Evolutionary conservation across 2,797 vertebrate genomes (phyloP).

Genomic region (Urocyon cinereoargenteus): DNA sequence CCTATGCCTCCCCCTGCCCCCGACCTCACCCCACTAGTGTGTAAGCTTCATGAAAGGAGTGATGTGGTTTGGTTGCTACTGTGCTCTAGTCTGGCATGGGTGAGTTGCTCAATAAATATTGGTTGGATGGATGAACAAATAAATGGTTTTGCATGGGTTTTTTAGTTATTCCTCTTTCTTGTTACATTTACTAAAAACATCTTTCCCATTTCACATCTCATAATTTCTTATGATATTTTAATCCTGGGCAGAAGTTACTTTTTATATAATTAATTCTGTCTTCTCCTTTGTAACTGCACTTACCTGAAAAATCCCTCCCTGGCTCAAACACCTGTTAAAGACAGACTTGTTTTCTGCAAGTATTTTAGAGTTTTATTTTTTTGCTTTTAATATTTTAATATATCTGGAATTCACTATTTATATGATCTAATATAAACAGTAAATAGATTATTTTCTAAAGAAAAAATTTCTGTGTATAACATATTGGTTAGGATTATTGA

Average conservation of each 20-base stretch:
- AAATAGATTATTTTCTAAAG: not conserved
- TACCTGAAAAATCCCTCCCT: not conserved
- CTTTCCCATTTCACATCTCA: not conserved
- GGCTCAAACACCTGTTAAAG: not conserved
- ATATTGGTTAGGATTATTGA: not conserved
- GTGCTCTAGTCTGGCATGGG: not conserved
- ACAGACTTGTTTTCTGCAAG: not conserved
- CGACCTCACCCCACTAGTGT: not conserved
- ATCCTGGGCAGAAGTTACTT: not conserved
- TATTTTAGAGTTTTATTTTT: slow-evolving; percentile 14
- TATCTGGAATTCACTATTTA: not conserved
- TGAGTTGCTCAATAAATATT: slow-evolving; percentile 6
- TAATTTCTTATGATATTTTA: not conserved
- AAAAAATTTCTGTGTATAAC: not conserved
- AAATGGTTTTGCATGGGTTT: not conserved
- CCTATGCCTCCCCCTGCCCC: not conserved
- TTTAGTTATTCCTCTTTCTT: not conserved
- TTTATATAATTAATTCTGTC: not conserved
- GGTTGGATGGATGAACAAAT: not conserved
- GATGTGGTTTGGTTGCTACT: not conserved
- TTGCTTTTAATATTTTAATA: not conserved
- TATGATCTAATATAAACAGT: not conserved
- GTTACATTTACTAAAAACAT: not conserved
- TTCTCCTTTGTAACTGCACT: slow-evolving; percentile 3
- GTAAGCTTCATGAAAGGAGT: not conserved